Conservation (phyloP, 1,140 invertebrate genomes). For the Aphaenogaster ashmeadi region DNA sequence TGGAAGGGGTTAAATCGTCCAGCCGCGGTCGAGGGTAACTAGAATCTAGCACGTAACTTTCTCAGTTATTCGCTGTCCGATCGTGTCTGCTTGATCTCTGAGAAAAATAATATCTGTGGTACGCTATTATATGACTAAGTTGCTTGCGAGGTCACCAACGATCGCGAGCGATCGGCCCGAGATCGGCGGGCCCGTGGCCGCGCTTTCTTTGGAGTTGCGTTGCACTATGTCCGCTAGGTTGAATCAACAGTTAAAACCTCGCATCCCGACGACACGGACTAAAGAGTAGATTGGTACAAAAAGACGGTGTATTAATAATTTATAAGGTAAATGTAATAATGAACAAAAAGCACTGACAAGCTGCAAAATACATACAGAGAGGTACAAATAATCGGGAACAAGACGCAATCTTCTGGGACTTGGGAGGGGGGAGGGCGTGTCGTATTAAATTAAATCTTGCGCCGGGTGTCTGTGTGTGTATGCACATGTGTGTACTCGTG, state of each 20-base stretch:
- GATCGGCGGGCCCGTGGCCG: slow-evolving; percentile 22
- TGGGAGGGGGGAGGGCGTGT: neutral
- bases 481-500: slow-evolving; percentile 33
- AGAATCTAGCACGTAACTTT: slow-evolving; percentile 33
- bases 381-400: slow-evolving; percentile 77
- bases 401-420: slow-evolving; percentile 61
- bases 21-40: slow-evolving; percentile 30
- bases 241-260: slow-evolving; percentile 22
- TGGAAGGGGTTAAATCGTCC: slow-evolving; percentile 4
- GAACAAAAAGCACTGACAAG: slow-evolving; percentile 77
- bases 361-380: slow-evolving; percentile 77
- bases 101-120: slow-evolving; percentile 58
- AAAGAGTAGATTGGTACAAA: slow-evolving; percentile 66
- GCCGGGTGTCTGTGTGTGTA: slow-evolving; percentile 44
- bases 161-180: slow-evolving; percentile 48
- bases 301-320: slow-evolving; percentile 59
- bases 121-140: slow-evolving; percentile 64
- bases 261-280: slow-evolving; percentile 5
- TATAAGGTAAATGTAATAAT: slow-evolving; percentile 67
- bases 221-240: slow-evolving; percentile 13
- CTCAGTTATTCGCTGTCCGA: slow-evolving; percentile 44
- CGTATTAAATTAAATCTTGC: slow-evolving; percentile 64
- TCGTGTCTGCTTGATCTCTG: slow-evolving; percentile 31
- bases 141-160: slow-evolving; percentile 69
- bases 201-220: slow-evolving; percentile 63